These are phyloP conservation scores for Drosophila pectinifera DNA, from an alignment of 1,140 invertebrate genomes.

Conservation along the genomic window DNA sequence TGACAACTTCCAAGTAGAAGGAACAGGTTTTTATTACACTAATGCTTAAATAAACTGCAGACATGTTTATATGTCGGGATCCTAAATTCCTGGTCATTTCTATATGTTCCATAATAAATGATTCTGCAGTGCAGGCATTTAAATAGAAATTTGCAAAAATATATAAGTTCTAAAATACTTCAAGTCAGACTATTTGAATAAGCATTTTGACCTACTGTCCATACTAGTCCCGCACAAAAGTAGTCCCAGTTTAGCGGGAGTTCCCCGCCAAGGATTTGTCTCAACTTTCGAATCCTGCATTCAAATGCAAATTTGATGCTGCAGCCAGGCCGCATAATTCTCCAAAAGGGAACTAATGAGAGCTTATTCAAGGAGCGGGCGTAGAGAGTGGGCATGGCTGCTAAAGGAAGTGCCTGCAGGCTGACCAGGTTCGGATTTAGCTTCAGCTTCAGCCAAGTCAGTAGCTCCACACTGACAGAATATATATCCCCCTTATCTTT, in stretches of 20 bases:
- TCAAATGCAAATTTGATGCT: constrained; percentile 42
- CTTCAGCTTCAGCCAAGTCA: constrained; percentile 1
- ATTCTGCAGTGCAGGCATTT: too few species aligned
- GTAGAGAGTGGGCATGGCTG: neutral
- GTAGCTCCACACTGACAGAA: neutral
- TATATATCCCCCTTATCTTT: too few species aligned
- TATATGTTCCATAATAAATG: too few species aligned
- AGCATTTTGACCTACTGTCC: constrained; percentile 11
- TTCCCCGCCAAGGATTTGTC: constrained; percentile 14
- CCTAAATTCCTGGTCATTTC: too few species aligned
- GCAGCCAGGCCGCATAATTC: constrained; percentile 40
- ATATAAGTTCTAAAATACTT: too few species aligned
- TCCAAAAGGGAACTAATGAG: constrained; percentile 67
- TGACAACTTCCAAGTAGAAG: too few species aligned
- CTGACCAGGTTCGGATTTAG: constrained; percentile 19
- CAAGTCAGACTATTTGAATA: constrained; percentile 5
- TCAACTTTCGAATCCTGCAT: constrained; percentile 23
- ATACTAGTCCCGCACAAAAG: neutral
- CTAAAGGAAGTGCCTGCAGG: constrained; percentile 12
- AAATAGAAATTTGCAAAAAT: too few species aligned
- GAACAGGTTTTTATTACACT: too few species aligned
- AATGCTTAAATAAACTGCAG: too few species aligned
- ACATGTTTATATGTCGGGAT: too few species aligned
- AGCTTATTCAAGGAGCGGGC: constrained; percentile 34
- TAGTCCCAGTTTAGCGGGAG: constrained; percentile 6